Conservation (phyloP, 1,140 invertebrate species). For the Hycleus phaleratus region DNA sequence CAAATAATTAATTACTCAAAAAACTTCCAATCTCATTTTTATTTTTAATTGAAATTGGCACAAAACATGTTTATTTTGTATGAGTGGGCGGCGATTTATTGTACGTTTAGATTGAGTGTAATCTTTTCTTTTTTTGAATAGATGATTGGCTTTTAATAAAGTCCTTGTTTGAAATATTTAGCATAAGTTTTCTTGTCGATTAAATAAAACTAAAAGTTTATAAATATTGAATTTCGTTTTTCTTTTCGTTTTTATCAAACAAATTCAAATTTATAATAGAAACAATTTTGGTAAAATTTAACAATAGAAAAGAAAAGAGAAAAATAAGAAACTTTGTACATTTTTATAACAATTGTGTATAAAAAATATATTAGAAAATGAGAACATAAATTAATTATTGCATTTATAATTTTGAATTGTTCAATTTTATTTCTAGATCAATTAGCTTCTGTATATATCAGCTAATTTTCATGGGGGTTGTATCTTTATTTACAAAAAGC, state of each 20-base stretch:
- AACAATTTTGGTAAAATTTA: too few species aligned
- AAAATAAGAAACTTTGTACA: constrained; percentile 11
- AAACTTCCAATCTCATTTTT: background rate
- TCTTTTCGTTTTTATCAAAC: background rate
- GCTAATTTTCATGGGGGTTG: background rate
- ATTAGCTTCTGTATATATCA: background rate
- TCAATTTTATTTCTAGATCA: background rate
- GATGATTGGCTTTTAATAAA: constrained; percentile 6
- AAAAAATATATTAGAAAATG: background rate
- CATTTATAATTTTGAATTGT: too few species aligned
- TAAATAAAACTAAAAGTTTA: too few species aligned
- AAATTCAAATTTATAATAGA: background rate
- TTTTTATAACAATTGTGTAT: constrained; percentile 16
- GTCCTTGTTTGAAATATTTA: too few species aligned
- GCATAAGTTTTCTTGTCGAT: too few species aligned
- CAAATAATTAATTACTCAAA: too few species aligned
- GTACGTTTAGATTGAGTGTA: constrained; percentile 8
- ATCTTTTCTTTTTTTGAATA: constrained; percentile 4
- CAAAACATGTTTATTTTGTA: background rate
- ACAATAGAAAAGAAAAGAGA: background rate
- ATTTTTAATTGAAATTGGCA: constrained; percentile 1
- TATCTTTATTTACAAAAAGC: background rate
- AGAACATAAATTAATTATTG: too few species aligned
- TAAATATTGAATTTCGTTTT: too few species aligned
- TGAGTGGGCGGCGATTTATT: background rate